These are phyloP conservation scores for Archivesica marissinica DNA, from an alignment of 1,140 invertebrate genomes.

Conservation along the genomic window DNA sequence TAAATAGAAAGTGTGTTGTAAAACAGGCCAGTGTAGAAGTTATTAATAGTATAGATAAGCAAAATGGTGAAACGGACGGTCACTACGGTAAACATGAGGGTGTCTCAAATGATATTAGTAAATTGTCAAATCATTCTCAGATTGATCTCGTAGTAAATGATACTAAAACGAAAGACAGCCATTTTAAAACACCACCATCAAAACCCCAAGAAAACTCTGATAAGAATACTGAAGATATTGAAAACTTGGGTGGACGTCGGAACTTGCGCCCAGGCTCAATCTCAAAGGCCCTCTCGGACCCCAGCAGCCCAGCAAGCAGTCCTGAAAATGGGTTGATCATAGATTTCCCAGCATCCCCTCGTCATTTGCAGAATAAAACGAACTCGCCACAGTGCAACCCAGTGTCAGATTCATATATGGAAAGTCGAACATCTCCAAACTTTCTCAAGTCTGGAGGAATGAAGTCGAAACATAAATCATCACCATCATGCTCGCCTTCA, in stretches of 20 bases:
- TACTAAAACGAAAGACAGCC: constrained; percentile 45
- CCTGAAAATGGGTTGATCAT: constrained; percentile 83
- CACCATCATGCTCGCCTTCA: constrained; percentile 82
- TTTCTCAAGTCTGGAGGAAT: constrained; percentile 40
- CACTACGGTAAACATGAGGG: constrained; percentile 6
- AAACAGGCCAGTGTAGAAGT: constrained; percentile 3
- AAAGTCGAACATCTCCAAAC: constrained; percentile 8
- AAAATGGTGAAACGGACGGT: constrained; percentile 44
- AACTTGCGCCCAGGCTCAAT: constrained; percentile 28
- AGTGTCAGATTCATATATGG: neutral
- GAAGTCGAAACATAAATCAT: constrained; percentile 80
- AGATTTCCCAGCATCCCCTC: constrained; percentile 76
- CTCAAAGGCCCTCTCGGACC: constrained; percentile 55
- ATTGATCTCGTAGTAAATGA: constrained; percentile 14
- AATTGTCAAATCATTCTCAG: constrained; percentile 9
- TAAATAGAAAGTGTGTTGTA: neutral
- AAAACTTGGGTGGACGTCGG: constrained; percentile 36
- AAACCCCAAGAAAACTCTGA: constrained; percentile 48
- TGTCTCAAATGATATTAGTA: neutral
- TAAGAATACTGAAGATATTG: constrained; percentile 23
- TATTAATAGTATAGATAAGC: constrained; percentile 25
- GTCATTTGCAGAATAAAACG: constrained; percentile 48
- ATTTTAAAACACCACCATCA: constrained; percentile 70
- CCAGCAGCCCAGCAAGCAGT: constrained; percentile 79
- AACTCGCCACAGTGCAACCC: constrained; percentile 52